phyloP scores from a whole-genome alignment of 2,888 invertebrate genomes.

The Sipunculus nudus region DNA sequence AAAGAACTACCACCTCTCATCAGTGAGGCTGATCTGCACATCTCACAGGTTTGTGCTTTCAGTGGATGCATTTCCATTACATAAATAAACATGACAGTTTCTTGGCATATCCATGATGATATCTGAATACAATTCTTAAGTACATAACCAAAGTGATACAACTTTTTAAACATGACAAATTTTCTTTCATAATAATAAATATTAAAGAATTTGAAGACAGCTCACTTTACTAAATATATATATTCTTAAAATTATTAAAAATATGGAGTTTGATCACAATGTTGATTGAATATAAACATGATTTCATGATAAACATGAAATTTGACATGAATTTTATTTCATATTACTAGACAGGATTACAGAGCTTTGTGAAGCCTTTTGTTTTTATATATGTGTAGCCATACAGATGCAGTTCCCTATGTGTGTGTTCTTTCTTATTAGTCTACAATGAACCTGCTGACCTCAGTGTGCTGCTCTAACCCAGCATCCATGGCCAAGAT shows the following conservation, averaged over 20 bases:
- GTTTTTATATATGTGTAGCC: no score
- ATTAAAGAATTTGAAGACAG: not conserved
- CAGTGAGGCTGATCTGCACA: slow-evolving; percentile 94
- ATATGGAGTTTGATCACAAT: no score
- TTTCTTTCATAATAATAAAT: not conserved
- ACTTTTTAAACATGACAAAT: not conserved
- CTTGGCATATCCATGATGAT: not conserved
- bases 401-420: no score
- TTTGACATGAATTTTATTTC: no score
- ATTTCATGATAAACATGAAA: no score
- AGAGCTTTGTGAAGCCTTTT: no score
- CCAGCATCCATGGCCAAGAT: slow-evolving; percentile 54
- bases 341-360: no score
- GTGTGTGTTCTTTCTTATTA: slow-evolving; percentile 42
- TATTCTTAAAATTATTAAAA: not conserved
- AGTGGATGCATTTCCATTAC: not conserved
- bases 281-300: no score
- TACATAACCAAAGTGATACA: not conserved
- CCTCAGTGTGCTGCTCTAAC: slow-evolving; percentile 60
- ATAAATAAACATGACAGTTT: no score
- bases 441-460: slow-evolving; percentile 63
- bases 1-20: slow-evolving; percentile 89
- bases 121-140: not conserved
- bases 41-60: slow-evolving; percentile 77
- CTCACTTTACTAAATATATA: not conserved